Conservation (phyloP, 2,113 vertebrate genomes). For the Potamarius usumacintae region DNA sequence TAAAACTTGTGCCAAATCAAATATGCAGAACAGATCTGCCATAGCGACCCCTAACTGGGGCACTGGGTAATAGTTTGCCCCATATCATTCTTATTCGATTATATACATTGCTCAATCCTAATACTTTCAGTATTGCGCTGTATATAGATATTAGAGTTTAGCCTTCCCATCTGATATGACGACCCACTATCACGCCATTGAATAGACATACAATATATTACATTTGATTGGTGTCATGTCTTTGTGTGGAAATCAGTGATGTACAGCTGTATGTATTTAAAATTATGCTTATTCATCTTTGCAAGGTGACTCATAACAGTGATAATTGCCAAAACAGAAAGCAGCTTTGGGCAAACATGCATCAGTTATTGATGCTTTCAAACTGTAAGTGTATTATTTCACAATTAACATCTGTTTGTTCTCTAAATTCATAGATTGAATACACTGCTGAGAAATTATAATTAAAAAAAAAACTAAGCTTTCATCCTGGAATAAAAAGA, state of each 20-base stretch:
- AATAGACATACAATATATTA: not conserved
- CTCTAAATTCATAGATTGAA: not conserved
- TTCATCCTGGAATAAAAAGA: slow-evolving; percentile 8
- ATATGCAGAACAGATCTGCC: too few relatives aligned
- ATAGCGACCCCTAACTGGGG: too few relatives aligned
- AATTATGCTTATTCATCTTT: slow-evolving; percentile 1
- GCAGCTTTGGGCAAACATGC: slow-evolving; percentile 1
- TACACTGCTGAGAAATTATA: not conserved
- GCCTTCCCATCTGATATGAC: not conserved
- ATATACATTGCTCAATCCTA: not conserved
- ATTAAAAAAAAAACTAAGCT: not conserved
- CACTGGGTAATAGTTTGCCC: not conserved
- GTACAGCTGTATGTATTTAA: not conserved
- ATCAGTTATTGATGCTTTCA: not conserved
- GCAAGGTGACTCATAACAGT: not conserved
- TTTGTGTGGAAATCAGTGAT: not conserved
- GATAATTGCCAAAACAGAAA: not conserved
- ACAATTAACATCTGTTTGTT: slow-evolving; percentile 32
- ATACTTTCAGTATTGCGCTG: not conserved
- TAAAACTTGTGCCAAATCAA: too few relatives aligned
- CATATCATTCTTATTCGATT: not conserved
- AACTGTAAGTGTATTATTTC: slow-evolving; percentile 9
- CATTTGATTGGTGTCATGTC: not conserved
- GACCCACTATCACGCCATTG: not conserved
- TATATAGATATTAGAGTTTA: not conserved